These are phyloP conservation scores for Hemibagrus wyckioides DNA, from an alignment of 2,113 vertebrate species.

Conservation along the genomic window DNA sequence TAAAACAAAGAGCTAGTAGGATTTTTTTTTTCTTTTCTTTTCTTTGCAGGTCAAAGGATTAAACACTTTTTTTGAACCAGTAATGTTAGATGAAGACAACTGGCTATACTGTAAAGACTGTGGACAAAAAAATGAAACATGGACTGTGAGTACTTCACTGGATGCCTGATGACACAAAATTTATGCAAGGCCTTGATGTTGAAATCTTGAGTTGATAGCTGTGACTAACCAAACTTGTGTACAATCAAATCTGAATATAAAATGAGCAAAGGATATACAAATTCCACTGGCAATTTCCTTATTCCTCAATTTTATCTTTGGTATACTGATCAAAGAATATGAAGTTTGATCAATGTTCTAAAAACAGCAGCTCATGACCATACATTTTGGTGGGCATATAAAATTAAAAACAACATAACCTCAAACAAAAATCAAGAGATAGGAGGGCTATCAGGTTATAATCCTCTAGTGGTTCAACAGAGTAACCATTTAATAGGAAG, in stretches of 20 bases:
- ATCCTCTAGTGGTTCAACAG: background rate
- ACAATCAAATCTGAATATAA: background rate
- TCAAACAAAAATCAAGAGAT: background rate
- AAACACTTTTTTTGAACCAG: slow-evolving; percentile 44
- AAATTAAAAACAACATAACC: background rate
- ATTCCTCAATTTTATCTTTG: background rate
- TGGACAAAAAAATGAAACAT: slow-evolving; percentile 59
- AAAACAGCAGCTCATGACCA: background rate
- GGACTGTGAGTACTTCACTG: slow-evolving; percentile 59
- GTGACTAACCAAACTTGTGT: background rate
- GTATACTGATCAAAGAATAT: background rate
- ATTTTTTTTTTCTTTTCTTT: background rate
- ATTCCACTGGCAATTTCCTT: background rate
- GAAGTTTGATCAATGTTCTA: background rate
- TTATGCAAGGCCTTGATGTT: background rate
- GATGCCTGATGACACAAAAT: background rate
- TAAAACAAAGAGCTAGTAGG: background rate
- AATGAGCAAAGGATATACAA: background rate
- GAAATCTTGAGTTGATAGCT: background rate
- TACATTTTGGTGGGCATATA: background rate
- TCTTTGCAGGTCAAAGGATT: slow-evolving; percentile 56
- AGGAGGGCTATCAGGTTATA: background rate
- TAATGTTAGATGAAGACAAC: slow-evolving; percentile 57
- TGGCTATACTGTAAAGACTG: slow-evolving; percentile 68
- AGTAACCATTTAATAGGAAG: background rate